These are phyloP conservation scores for Ecliptopera silaceata DNA, from an alignment of 2,888 invertebrate genomes.

Conservation along the genomic window DNA sequence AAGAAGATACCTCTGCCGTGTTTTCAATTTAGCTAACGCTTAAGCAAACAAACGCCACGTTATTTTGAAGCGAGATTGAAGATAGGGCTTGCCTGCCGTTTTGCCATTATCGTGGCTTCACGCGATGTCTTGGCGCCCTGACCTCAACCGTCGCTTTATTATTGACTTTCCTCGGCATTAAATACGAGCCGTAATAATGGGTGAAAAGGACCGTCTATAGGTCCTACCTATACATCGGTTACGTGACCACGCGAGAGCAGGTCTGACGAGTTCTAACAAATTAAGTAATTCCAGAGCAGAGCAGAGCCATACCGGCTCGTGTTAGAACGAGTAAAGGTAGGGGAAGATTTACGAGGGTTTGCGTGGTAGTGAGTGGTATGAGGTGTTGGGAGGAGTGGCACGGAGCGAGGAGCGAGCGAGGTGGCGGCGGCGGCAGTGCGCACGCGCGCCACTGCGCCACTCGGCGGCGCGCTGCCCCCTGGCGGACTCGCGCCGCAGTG, in stretches of 20 bases:
- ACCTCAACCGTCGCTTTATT: slow-evolving; percentile 61
- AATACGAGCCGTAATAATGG: slow-evolving; percentile 44
- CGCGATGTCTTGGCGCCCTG: slow-evolving; percentile 68
- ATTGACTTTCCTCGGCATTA: slow-evolving; percentile 63
- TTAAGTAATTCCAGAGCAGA: slow-evolving; percentile 18
- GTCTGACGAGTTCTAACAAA: slow-evolving; percentile 16
- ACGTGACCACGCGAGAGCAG: slow-evolving; percentile 1
- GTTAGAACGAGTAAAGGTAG: slow-evolving; percentile 41
- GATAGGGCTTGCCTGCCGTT: slow-evolving; percentile 62
- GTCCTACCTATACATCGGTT: neutral
- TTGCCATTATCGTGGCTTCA: slow-evolving; percentile 60
- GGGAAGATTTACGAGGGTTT: slow-evolving; percentile 53
- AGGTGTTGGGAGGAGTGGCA: slow-evolving; percentile 25
- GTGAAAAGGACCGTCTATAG: slow-evolving; percentile 28
- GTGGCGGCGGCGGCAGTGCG: slow-evolving; percentile 54
- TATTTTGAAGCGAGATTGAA: slow-evolving; percentile 51
- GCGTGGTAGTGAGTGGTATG: slow-evolving; percentile 23
- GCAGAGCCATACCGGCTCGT: slow-evolving; percentile 20
- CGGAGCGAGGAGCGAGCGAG: slow-evolving; percentile 30
- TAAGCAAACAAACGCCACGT: slow-evolving; percentile 30
- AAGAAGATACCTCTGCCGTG: neutral
- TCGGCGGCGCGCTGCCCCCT: slow-evolving; percentile 77
- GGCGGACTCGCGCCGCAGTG: slow-evolving; percentile 76
- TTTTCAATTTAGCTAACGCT: slow-evolving; percentile 8
- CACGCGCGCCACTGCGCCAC: slow-evolving; percentile 83